Conservation (phyloP, 2,888 invertebrate species). For the Synergus umbraculus region DNA sequence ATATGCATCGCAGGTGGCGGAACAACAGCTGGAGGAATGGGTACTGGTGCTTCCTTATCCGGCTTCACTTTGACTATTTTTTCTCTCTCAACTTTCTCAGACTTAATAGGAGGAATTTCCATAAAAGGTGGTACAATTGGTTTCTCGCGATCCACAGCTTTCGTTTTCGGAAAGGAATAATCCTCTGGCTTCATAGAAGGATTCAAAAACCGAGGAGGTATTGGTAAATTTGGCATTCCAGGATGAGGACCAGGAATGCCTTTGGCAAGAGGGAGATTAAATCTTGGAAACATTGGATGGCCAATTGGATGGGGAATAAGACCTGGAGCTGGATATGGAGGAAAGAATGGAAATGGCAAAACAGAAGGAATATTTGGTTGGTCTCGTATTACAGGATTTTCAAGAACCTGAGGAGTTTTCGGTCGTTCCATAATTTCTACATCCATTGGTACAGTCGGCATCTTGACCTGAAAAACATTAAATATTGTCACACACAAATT, state of each 20-base stretch:
- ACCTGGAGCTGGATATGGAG: slow-evolving; percentile 79
- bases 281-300: slow-evolving; percentile 79
- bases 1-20: slow-evolving; percentile 50
- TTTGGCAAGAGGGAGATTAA: slow-evolving; percentile 76
- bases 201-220: slow-evolving; percentile 80
- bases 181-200: slow-evolving; percentile 80
- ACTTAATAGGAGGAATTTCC: slow-evolving; percentile 70
- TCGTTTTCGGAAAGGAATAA: slow-evolving; percentile 74
- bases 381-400: slow-evolving; percentile 65
- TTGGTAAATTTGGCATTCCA: slow-evolving; percentile 80
- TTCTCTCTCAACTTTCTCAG: slow-evolving; percentile 76
- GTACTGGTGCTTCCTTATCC: slow-evolving; percentile 62
- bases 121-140: slow-evolving; percentile 78
- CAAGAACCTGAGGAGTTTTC: slow-evolving; percentile 75
- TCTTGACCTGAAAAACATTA: slow-evolving; percentile 63
- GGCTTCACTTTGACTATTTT: slow-evolving; percentile 69
- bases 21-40: slow-evolving; percentile 50
- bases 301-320: slow-evolving; percentile 81
- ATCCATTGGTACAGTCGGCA: slow-evolving; percentile 63
- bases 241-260: slow-evolving; percentile 80
- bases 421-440: slow-evolving; percentile 70
- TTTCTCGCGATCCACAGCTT: slow-evolving; percentile 79
- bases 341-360: slow-evolving; percentile 77
- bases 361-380: slow-evolving; percentile 78
- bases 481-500: slow-evolving; percentile 3